phyloP scores from a whole-genome alignment of 2,888 invertebrate species.

The Anoncus sp. region DNA sequence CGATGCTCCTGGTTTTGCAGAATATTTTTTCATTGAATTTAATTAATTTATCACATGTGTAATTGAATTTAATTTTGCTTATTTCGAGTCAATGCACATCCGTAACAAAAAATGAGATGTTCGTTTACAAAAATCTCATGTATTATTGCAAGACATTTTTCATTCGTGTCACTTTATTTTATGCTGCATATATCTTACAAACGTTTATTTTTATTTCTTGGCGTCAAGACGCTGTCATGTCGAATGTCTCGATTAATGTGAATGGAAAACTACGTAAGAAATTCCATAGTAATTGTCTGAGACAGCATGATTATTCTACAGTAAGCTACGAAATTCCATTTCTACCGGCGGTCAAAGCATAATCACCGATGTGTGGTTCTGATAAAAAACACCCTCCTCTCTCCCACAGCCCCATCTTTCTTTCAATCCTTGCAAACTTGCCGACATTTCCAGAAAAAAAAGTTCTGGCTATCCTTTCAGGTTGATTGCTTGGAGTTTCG shows the following conservation, averaged over 20 bases:
- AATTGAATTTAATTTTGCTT: too few species aligned
- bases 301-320: background rate
- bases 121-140: too few species aligned
- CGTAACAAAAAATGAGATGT: too few species aligned
- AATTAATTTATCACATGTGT: too few species aligned
- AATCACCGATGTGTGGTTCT: slow-evolving; percentile 19
- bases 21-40: too few species aligned
- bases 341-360: background rate
- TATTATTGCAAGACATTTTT: too few species aligned
- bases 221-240: background rate
- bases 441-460: slow-evolving; percentile 8
- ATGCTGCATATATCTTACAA: too few species aligned
- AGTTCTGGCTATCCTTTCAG: slow-evolving; percentile 18
- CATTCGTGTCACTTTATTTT: too few species aligned
- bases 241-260: background rate
- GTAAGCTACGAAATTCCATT: slow-evolving; percentile 9
- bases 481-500: slow-evolving; percentile 46
- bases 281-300: slow-evolving; percentile 2
- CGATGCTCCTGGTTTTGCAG: too few species aligned
- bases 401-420: background rate
- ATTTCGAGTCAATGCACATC: too few species aligned
- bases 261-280: slow-evolving; percentile 9
- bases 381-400: slow-evolving; percentile 34
- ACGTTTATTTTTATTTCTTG: background rate
- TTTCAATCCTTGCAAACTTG: slow-evolving; percentile 36